Conservation (phyloP, 2,113 vertebrate species). For the Tylochromis polylepis region DNA sequence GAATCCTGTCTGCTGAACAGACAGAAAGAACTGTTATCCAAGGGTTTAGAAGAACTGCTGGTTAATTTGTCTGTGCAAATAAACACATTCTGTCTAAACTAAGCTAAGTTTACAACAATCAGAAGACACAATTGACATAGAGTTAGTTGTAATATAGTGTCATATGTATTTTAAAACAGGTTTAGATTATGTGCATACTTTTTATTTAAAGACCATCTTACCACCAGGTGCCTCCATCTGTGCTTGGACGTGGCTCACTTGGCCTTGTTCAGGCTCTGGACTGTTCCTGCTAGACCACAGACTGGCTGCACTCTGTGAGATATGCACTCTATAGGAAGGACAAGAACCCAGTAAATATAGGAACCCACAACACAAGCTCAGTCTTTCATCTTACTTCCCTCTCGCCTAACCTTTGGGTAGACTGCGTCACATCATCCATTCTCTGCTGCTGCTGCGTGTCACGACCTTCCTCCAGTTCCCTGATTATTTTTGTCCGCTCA, state of each 20-base stretch:
- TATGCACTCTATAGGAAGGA: not conserved
- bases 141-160: not conserved
- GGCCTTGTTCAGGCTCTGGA: not conserved
- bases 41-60: not conserved
- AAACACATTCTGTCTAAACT: not conserved
- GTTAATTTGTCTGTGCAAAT: not conserved
- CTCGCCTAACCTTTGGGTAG: slow-evolving; percentile 13
- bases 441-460: not conserved
- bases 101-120: not conserved
- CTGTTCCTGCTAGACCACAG: not conserved
- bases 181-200: not conserved
- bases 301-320: slow-evolving; percentile 52
- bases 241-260: slow-evolving; percentile 33
- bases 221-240: slow-evolving; percentile 33
- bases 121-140: not conserved
- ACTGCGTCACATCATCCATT: slow-evolving; percentile 27
- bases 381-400: slow-evolving; percentile 42
- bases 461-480: not conserved
- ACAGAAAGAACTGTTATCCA: not conserved
- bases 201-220: not conserved
- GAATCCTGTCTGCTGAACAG: slow-evolving; percentile 28
- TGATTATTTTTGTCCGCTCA: not conserved
- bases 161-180: not conserved
- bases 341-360: not conserved
- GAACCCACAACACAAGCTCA: not conserved